A percentile compares a stretch with the other conserved stretches of the same genome.
Conservation (phyloP, 2,888 invertebrate genomes). For the Chironomus riparius region DNA sequence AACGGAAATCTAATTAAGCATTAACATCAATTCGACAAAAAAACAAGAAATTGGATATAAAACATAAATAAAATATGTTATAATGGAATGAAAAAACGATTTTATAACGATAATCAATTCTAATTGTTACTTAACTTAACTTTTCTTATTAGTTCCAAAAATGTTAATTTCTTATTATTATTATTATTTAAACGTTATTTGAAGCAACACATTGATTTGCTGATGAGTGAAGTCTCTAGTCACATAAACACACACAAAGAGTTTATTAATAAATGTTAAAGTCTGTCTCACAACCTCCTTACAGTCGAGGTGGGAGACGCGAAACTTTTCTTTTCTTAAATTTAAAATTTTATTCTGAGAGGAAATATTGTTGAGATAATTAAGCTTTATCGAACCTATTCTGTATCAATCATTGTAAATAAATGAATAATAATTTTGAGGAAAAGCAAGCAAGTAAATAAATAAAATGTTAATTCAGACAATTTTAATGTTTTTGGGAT, state of each 20-base stretch:
- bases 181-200: neutral
- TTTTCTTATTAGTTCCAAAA: neutral
- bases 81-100: neutral
- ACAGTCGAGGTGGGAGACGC: neutral
- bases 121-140: neutral
- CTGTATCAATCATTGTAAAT: too few relatives aligned
- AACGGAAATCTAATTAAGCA: neutral
- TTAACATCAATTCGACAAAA: neutral
- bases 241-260: neutral
- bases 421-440: too few relatives aligned
- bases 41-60: neutral
- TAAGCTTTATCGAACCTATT: too few relatives aligned
- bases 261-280: neutral
- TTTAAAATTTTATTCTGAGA: too few relatives aligned
- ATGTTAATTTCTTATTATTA: neutral
- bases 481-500: too few relatives aligned
- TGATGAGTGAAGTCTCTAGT: conserved; percentile 4
- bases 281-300: neutral
- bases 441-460: too few relatives aligned
- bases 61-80: neutral
- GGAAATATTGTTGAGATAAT: too few relatives aligned
- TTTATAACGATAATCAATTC: neutral
- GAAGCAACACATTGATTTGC: neutral
- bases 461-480: too few relatives aligned
- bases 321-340: too few relatives aligned